Percentiles rank a stretch among this genome's conserved stretches.
Evolutionary conservation across 1,140 invertebrate genomes (phyloP).

Genomic region (Platyscapa corneri): DNA sequence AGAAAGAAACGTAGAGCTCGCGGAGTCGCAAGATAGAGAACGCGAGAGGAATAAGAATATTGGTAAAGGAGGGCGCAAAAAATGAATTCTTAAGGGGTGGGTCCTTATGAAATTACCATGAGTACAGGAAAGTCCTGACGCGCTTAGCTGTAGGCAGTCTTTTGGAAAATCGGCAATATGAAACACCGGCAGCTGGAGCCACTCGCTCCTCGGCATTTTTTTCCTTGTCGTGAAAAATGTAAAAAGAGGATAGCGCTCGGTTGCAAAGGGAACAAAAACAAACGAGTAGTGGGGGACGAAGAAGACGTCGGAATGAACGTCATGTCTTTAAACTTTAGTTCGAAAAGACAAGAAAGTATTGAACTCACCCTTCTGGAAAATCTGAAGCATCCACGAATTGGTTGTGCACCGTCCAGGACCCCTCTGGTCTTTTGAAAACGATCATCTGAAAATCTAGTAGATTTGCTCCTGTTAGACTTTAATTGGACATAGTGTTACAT

Average conservation of each 20-base stretch:
- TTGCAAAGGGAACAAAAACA: constrained; percentile 33
- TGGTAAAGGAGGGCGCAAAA: too few species aligned
- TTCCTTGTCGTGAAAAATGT: not conserved
- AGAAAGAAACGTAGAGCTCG: not conserved
- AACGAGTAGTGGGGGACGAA: constrained; percentile 41
- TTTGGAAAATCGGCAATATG: constrained; percentile 73
- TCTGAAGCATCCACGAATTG: constrained; percentile 49
- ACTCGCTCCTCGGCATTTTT: constrained; percentile 48
- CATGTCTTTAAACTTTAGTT: constrained; percentile 54
- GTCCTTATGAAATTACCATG: constrained; percentile 70
- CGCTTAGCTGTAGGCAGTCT: constrained; percentile 64
- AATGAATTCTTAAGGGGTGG: too few species aligned
- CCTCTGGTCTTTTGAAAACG: constrained; percentile 16
- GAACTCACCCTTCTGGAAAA: constrained; percentile 61
- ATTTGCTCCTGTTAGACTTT: not conserved
- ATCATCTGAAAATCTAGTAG: constrained; percentile 35
- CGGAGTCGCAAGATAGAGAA: not conserved
- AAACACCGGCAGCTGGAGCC: constrained; percentile 62
- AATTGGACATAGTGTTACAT: not conserved
- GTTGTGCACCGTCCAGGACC: not conserved
- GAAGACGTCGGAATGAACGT: constrained; percentile 28
- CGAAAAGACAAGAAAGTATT: constrained; percentile 61
- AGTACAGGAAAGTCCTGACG: constrained; percentile 62
- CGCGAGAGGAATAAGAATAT: constrained; percentile 35
- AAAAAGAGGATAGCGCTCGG: not conserved